Base-by-base conservation (phyloP, 2,888 invertebrate genomes). In the Synergus japonicus region DNA sequence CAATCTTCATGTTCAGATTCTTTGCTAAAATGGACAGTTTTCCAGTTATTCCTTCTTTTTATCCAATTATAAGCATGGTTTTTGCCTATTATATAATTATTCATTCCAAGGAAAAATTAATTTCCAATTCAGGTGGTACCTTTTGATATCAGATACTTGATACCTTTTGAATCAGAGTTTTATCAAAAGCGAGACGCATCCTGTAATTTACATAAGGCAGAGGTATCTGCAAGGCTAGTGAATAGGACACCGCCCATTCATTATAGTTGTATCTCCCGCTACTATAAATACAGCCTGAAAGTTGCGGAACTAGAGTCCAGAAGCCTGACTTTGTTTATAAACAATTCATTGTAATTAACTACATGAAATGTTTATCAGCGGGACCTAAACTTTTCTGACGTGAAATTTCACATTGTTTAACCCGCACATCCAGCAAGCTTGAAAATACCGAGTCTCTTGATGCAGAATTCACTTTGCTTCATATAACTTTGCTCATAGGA, bases 271-370 rank as follows among this genome's bases (percentile, higher is more conserved):
- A 69, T 69, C 69, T 69, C 29, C 29, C 54, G 37, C 69, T 7
- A 69, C 49, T 54, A 49, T 69, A 54, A 54, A 54, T 69, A 69
- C 13, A 69, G 15, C 15, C 18, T 10, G 69, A 49, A 46, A 69
- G 69, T 69, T 69, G 37, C 29, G 29, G 8, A 69, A 69, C 69
- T 69, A 29, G 3, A 29, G 29, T 29, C 29, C 29, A 46, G 69
- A 69, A 29, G 46, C 69, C 49, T 69, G 18, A 67, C 66, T 67
- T 44, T 44, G 66, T 44, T 67, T 54, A 54, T 69, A 49, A 69
- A 69, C 69, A 69, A 69, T 69, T 69, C 49, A 37, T 69, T 69
- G 49, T 54, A 69, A 69, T 69, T 69, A 69, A 69, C 69, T 54
- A n/a, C 49, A 15, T 15, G 69, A 29, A 54, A 69, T 22, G 69